Conservation (phyloP, 2,797 vertebrate genomes). For the Myotis myotis region DNA sequence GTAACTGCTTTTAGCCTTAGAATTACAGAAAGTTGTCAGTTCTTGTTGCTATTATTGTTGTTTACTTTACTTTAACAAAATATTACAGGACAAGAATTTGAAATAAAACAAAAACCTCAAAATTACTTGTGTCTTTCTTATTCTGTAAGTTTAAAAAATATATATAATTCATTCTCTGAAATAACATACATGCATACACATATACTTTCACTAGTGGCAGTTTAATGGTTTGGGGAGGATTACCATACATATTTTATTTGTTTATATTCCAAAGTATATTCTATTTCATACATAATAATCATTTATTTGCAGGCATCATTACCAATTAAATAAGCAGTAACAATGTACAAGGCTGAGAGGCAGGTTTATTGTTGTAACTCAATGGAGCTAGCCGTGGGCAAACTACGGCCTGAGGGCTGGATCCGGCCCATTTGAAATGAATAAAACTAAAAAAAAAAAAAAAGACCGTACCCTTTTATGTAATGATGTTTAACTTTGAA, state of each 20-base stretch:
- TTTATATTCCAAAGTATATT: conserved; percentile 18
- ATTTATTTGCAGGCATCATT: conserved; percentile 23
- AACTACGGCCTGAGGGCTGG: too few species aligned
- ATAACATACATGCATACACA: not conserved
- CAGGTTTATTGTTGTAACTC: not conserved
- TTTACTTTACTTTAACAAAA: conserved; percentile 21
- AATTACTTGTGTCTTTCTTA: not conserved
- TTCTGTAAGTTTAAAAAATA: not conserved
- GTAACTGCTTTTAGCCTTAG: not conserved
- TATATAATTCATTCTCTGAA: conserved; percentile 24
- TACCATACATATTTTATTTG: not conserved
- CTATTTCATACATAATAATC: conserved; percentile 42
- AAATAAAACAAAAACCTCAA: conserved; percentile 22
- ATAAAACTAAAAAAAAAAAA: too few species aligned
- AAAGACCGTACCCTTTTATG: too few species aligned
- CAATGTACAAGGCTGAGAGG: not conserved
- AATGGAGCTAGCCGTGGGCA: not conserved
- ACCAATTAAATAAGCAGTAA: conserved; percentile 2
- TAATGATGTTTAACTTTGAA: too few species aligned
- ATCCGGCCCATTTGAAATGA: too few species aligned
- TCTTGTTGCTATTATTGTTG: not conserved
- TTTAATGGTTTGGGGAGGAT: conserved; percentile 33
- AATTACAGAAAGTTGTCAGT: not conserved
- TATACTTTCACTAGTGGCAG: not conserved
- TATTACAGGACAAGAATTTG: not conserved